Conservation (phyloP, 2,113 vertebrate species). For the Vimba vimba region DNA sequence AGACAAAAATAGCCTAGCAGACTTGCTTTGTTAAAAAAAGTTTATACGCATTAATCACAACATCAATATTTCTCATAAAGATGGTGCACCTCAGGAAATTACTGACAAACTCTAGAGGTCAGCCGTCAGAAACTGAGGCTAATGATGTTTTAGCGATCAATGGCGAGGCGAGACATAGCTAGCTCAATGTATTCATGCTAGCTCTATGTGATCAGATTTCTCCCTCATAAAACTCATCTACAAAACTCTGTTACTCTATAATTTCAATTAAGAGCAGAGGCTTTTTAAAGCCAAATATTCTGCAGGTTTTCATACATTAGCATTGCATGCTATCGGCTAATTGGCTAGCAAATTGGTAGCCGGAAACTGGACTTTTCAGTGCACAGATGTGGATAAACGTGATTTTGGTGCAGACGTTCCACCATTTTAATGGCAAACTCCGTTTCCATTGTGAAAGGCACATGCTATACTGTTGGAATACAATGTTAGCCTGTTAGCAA, state of each 20-base stretch:
- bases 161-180: background rate
- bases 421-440: background rate
- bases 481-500: background rate
- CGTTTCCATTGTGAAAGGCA: background rate
- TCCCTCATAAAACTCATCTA: background rate
- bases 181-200: background rate
- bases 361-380: background rate
- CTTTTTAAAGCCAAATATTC: background rate
- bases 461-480: background rate
- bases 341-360: background rate
- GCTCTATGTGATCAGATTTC: background rate
- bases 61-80: constrained; percentile 32
- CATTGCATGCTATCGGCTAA: background rate
- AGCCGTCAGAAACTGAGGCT: background rate
- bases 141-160: constrained; percentile 11
- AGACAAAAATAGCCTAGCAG: background rate
- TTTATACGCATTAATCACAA: background rate
- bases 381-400: background rate
- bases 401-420: background rate
- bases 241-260: background rate
- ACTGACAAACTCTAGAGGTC: background rate
- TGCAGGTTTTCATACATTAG: background rate
- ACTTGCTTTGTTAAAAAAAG: background rate
- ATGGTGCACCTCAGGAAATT: constrained; percentile 9
- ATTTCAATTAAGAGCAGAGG: background rate